Percentiles rank a stretch among this genome's conserved stretches.
Evolutionary conservation across 2,797 vertebrate species (phyloP).

Genomic region (Galaxias olidus): DNA sequence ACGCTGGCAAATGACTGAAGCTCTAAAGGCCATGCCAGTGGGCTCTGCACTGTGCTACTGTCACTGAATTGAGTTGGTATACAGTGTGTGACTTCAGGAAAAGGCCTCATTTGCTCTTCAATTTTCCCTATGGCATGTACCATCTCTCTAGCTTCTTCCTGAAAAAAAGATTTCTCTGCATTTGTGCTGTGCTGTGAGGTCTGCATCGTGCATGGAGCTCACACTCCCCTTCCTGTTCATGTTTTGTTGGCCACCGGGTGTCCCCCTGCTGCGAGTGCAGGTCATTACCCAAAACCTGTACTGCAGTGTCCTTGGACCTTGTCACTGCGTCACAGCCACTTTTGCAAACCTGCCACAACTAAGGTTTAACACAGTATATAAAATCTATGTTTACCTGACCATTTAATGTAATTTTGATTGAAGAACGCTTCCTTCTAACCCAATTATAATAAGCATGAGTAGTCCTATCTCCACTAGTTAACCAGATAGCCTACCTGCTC

Average conservation of each 20-base stretch:
- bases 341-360: conserved; percentile 8
- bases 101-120: conserved; percentile 29
- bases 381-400: not conserved
- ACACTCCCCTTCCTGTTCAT: conserved; percentile 26
- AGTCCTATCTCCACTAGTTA: too few species aligned
- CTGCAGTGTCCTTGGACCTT: conserved; percentile 53
- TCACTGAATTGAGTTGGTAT: conserved; percentile 52
- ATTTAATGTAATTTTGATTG: not conserved
- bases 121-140: conserved; percentile 35
- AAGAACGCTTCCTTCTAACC: too few species aligned
- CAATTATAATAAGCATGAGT: not conserved
- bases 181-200: conserved; percentile 21
- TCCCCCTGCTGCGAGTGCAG: conserved; percentile 53
- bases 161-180: not conserved
- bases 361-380: not conserved
- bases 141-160: conserved; percentile 17
- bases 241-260: conserved; percentile 57
- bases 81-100: conserved; percentile 40
- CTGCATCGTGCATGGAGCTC: conserved; percentile 27
- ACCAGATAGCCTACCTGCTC: too few species aligned
- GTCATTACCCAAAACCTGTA: conserved; percentile 45
- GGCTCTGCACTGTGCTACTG: conserved; percentile 33
- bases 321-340: conserved; percentile 35
- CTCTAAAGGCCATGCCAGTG: conserved; percentile 53
- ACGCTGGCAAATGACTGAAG: conserved; percentile 54